These are phyloP conservation scores for Saccopteryx leptura DNA, from an alignment of 2,113 vertebrate genomes.

Conservation along the genomic window DNA sequence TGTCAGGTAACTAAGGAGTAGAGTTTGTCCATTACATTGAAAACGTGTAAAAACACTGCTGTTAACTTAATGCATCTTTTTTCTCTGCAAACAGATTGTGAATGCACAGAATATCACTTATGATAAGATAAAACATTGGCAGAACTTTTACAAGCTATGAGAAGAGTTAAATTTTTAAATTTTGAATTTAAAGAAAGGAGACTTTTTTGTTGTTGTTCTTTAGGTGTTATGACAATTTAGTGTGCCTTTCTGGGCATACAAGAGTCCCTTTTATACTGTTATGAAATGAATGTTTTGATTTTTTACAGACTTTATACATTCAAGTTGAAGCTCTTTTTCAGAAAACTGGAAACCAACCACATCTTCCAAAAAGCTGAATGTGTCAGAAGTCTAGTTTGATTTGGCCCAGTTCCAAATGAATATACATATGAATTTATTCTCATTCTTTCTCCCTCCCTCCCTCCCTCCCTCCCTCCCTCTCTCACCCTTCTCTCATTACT, in stretches of 20 bases:
- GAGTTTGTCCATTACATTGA: constrained; percentile 29
- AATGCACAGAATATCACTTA: constrained; percentile 42
- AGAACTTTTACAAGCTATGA: constrained; percentile 51
- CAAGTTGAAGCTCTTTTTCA: constrained; percentile 63
- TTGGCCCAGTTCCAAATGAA: constrained; percentile 69
- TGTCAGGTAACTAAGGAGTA: constrained; percentile 37
- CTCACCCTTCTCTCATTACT: background rate
- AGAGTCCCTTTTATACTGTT: constrained; percentile 57
- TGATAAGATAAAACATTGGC: constrained; percentile 1
- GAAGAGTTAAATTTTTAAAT: constrained; percentile 45
- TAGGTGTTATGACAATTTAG: constrained; percentile 62
- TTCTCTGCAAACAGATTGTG: constrained; percentile 12
- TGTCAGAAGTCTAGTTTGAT: constrained; percentile 74
- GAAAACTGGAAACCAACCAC: constrained; percentile 62
- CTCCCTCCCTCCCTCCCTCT: background rate
- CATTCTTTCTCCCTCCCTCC: too few relatives aligned
- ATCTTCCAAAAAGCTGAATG: constrained; percentile 62
- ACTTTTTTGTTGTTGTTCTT: constrained; percentile 7
- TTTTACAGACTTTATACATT: constrained; percentile 65
- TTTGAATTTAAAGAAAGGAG: constrained; percentile 43
- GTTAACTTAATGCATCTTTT: constrained; percentile 28
- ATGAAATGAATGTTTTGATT: constrained; percentile 63
- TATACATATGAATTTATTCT: background rate
- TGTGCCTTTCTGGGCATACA: constrained; percentile 53
- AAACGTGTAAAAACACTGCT: constrained; percentile 43